These are phyloP conservation scores for Lophochroa leadbeateri DNA, from an alignment of 2,113 vertebrate genomes.

Conservation along the genomic window DNA sequence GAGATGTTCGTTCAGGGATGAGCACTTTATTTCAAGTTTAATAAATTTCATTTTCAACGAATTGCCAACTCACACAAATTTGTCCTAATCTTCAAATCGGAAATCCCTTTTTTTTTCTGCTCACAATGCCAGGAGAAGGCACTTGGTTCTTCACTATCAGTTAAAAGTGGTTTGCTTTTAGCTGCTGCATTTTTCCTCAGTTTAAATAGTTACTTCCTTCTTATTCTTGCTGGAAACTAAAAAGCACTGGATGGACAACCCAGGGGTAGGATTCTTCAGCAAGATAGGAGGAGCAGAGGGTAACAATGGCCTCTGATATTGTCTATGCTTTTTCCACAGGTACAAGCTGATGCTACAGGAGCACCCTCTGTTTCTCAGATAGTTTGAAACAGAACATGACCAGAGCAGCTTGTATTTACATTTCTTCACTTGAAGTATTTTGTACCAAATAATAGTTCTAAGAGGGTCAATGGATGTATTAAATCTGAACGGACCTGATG, in stretches of 20 bases:
- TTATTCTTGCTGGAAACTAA: background rate
- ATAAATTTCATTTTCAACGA: conserved; percentile 67
- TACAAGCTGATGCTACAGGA: background rate
- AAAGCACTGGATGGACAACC: background rate
- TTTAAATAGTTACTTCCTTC: background rate
- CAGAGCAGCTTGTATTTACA: background rate
- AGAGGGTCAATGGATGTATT: background rate
- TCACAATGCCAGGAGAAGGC: background rate
- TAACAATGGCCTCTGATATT: background rate
- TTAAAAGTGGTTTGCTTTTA: background rate
- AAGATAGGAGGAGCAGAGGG: background rate
- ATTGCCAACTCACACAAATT: conserved; percentile 56
- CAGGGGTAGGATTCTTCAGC: background rate
- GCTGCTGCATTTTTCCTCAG: background rate
- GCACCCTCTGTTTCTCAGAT: background rate
- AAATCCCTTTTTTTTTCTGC: background rate
- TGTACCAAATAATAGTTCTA: background rate
- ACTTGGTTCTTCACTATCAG: background rate
- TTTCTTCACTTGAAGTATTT: background rate
- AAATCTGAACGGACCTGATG: background rate
- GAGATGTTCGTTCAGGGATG: conserved; percentile 34
- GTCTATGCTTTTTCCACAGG: background rate
- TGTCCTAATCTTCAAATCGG: background rate
- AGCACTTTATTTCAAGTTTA: conserved; percentile 62
- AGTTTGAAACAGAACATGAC: background rate